These are phyloP conservation scores for Apistogramma diplotaenia DNA, from an alignment of 2,113 vertebrate species.

Conservation along the genomic window DNA sequence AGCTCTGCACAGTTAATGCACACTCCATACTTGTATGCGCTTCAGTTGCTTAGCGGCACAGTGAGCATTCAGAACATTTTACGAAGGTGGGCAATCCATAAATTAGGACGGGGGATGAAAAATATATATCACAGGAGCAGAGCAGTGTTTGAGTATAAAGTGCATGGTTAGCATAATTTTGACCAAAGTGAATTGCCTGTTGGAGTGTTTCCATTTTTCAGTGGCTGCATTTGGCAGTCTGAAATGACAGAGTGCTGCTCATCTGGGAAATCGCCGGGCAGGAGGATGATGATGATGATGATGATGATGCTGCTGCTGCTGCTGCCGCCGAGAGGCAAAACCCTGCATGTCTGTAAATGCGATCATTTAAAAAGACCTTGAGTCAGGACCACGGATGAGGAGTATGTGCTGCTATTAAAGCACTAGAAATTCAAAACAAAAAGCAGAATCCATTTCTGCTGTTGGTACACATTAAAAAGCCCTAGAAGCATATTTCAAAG, in stretches of 20 bases:
- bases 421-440: slow-evolving; percentile 3
- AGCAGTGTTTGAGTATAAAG: slow-evolving; percentile 2
- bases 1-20: not conserved
- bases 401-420: slow-evolving; percentile 8
- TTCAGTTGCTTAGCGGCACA: not conserved
- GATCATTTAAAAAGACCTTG: slow-evolving; percentile 55
- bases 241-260: slow-evolving; percentile 62
- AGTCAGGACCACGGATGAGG: slow-evolving; percentile 6
- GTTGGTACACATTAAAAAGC: not conserved
- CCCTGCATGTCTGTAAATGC: slow-evolving; percentile 58
- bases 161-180: slow-evolving; percentile 36
- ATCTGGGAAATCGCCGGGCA: slow-evolving; percentile 51
- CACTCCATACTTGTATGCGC: not conserved
- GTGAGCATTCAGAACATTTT: not conserved
- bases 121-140: not conserved
- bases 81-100: not conserved
- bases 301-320: too few species aligned
- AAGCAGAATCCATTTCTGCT: not conserved
- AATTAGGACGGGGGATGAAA: not conserved
- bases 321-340: slow-evolving; percentile 45
- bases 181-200: slow-evolving; percentile 21
- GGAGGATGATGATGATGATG: too few species aligned
- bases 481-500: not conserved
- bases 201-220: slow-evolving; percentile 41
- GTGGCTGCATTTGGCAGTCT: slow-evolving; percentile 41